Evolutionary conservation across 2,888 invertebrate genomes (phyloP), one percentile per base, ranked within the genome.

Genomic region (Meandrusa payeni): DNA sequence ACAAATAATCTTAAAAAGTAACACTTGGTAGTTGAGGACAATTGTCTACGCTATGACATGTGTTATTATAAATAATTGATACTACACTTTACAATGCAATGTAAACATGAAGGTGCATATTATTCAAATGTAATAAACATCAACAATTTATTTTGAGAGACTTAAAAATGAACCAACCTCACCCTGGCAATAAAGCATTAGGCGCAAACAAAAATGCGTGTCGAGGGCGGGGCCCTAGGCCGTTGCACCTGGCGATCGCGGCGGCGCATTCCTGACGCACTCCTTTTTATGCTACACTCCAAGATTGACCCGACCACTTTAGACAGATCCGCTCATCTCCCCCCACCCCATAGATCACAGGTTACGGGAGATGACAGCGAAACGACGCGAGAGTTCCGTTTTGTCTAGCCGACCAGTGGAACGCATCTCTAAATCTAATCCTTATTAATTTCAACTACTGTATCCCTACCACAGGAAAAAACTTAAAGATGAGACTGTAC

Each of bases 211-310:
- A 85, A 83, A 85, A 81, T 79, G 74, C 74, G 68, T 68, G 74
- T 59, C 51, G 69, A 70, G 67, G 81, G 79, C 78, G 79, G 75
- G 70, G 72, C 76, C 61, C 62, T 67, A 66, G 86, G 86, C 70
- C 82, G 76, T 80, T 87, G 86, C 86, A 87, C 86, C 85, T 86
- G 85, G 73, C 76, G 69, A 69, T 68, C 71, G 69, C 66, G 68
- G 61, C 72, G 67, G 73, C 78, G 76, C 85, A 85, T 86, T 85
- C 86, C 82, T 76, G 76, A 83, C 81, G 76, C 83, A 85, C 83
- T 81, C 82, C 81, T 82, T 86, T 82, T 83, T 82, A 80, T 79
- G 67, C 73, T 70, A 73, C 72, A 73, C 72, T 72, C 72, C 76
- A 63, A 75, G 69, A 69, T 24, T 69, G 68, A 76, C 59, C 68